Conservation (phyloP, 2,113 vertebrate species). For the Raja brachyura region DNA sequence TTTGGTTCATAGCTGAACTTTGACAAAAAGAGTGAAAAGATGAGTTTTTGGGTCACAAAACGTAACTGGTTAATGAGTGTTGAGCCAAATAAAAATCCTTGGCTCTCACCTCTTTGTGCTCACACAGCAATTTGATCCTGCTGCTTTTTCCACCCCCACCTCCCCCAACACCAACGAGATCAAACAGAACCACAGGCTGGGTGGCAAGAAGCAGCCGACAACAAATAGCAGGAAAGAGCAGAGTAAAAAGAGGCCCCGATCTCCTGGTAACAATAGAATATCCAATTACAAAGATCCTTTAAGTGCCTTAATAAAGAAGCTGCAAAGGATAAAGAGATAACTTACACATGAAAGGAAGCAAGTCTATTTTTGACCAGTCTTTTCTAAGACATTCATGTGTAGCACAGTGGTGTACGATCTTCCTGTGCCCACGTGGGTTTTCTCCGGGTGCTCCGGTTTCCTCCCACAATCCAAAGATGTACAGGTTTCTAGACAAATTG, state of each 20-base stretch:
- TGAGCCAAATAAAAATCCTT: not conserved
- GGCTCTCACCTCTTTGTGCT: not conserved
- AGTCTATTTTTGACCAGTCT: not conserved
- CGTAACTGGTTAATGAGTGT: not conserved
- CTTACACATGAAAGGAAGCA: not conserved
- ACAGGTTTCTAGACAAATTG: no score
- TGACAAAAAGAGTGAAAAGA: not conserved
- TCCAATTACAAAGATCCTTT: not conserved
- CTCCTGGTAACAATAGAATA: not conserved
- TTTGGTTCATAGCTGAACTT: not conserved
- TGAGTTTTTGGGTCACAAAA: not conserved
- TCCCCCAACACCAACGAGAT: not conserved
- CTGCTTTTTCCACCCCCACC: no score
- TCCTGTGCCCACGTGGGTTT: no score
- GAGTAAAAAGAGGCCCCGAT: not conserved
- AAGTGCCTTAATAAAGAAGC: not conserved
- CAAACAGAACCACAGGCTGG: not conserved
- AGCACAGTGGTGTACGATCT: no score
- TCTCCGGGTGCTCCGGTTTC: no score
- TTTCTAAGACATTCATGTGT: not conserved
- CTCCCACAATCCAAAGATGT: no score
- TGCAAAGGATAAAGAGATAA: not conserved
- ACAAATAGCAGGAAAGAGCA: not conserved
- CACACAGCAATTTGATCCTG: not conserved
- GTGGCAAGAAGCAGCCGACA: not conserved